Evolutionary conservation across 2,888 invertebrate species (phyloP).

Genomic region (Imbricaverruca yamaguchii): DNA sequence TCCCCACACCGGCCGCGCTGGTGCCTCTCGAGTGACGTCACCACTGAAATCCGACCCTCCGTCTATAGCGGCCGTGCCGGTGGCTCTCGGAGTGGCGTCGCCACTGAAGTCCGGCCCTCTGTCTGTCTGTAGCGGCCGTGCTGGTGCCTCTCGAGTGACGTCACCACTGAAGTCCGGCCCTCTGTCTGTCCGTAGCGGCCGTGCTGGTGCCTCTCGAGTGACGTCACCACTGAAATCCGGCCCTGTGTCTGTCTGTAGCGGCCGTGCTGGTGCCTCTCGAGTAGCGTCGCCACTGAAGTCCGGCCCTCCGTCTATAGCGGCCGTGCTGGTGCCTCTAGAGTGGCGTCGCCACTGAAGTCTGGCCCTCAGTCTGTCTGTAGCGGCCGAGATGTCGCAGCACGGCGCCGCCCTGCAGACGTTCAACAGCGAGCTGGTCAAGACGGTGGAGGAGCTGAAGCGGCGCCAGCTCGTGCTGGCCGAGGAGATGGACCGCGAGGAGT

Average conservation of each 20-base stretch:
- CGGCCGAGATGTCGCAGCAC: slow-evolving; percentile 48
- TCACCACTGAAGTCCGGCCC: too few relatives aligned
- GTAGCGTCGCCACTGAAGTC: too few relatives aligned
- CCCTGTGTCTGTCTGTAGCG: too few relatives aligned
- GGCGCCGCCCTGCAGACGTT: slow-evolving; percentile 51
- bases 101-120: background rate
- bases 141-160: slow-evolving; percentile 43
- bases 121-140: slow-evolving; percentile 26
- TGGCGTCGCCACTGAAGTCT: background rate
- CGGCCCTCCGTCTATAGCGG: slow-evolving; percentile 34
- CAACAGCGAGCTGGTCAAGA: slow-evolving; percentile 53
- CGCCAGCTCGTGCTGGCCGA: slow-evolving; percentile 25
- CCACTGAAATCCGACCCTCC: too few relatives aligned
- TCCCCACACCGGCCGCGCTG: too few relatives aligned
- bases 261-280: too few relatives aligned
- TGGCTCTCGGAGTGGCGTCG: slow-evolving; percentile 26
- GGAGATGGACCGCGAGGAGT: slow-evolving; percentile 23
- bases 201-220: too few relatives aligned
- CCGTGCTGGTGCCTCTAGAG: slow-evolving; percentile 37
- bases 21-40: too few relatives aligned
- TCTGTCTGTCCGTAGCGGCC: too few relatives aligned
- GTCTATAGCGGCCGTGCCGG: slow-evolving; percentile 39
- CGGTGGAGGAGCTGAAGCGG: slow-evolving; percentile 37
- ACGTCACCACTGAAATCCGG: too few relatives aligned
- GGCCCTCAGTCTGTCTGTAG: background rate